These are phyloP conservation scores for Helicoverpa armigera DNA, from an alignment of 1,140 invertebrate genomes.

Conservation along the genomic window DNA sequence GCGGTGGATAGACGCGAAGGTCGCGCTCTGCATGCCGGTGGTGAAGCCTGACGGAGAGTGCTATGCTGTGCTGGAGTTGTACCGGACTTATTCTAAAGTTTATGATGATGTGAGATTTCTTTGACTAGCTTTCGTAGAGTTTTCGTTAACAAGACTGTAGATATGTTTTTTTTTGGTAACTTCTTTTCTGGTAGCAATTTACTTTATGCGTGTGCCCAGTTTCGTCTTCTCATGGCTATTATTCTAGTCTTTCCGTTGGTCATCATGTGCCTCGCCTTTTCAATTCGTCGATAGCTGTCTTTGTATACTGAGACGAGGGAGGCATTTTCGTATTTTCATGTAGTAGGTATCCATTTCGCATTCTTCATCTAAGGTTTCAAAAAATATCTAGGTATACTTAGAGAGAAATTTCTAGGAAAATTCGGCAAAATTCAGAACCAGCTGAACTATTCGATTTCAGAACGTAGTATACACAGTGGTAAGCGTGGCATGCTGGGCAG, in stretches of 20 bases:
- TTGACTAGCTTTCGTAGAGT: no score
- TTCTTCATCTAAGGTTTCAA: no score
- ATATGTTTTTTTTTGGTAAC: neutral
- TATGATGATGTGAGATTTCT: constrained; percentile 62
- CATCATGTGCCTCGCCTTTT: no score
- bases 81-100: constrained; percentile 72
- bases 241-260: no score
- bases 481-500: constrained; percentile 86
- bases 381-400: no score
- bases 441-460: constrained; percentile 54
- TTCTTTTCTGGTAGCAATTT: neutral
- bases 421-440: neutral
- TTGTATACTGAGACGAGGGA: no score
- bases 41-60: constrained; percentile 86
- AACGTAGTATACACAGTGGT: constrained; percentile 80
- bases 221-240: no score
- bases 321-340: no score
- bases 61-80: constrained; percentile 86
- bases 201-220: neutral
- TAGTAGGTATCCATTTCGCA: no score
- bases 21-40: constrained; percentile 86
- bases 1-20: constrained; percentile 83
- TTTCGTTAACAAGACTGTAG: no score
- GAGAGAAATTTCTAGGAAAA: no score
- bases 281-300: neutral